A percentile compares a stretch with the other conserved stretches of the same genome.
These are phyloP conservation scores for Lepus timidus DNA, from an alignment of 2,113 vertebrate species.

Conservation along the genomic window DNA sequence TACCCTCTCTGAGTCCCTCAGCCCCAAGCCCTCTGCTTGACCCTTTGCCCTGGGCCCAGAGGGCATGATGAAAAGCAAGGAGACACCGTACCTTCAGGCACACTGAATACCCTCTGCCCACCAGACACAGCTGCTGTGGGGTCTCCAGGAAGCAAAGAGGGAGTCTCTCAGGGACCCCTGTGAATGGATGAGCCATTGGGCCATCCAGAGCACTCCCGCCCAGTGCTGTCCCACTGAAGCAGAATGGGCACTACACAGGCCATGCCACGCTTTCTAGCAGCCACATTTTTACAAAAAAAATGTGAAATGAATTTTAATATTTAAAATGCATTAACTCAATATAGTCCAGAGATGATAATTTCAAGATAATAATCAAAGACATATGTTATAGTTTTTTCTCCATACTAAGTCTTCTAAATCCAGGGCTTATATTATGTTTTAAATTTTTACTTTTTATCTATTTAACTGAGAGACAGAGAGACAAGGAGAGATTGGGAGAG, in stretches of 20 bases:
- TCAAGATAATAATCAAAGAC: neutral
- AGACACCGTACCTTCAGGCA: neutral
- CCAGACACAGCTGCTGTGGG: neutral
- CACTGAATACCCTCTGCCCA: neutral
- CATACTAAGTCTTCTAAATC: neutral
- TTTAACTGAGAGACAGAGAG: no score
- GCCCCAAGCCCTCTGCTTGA: neutral
- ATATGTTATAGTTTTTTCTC: neutral
- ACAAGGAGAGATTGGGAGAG: no score
- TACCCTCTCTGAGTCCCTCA: neutral
- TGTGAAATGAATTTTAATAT: slow-evolving; percentile 30
- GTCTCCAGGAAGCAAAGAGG: neutral
- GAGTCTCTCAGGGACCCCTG: neutral
- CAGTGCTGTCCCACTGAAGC: neutral
- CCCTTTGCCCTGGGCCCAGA: neutral
- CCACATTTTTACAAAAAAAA: neutral
- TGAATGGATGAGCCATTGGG: neutral
- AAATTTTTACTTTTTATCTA: no score
- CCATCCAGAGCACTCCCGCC: neutral
- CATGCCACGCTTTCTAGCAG: neutral
- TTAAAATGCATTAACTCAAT: neutral
- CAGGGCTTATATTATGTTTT: neutral
- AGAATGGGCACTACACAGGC: neutral
- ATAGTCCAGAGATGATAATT: neutral
- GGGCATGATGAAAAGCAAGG: slow-evolving; percentile 15